These are phyloP conservation scores for Cardiocondyla obscurior DNA, from an alignment of 1,140 invertebrate species.

Conservation along the genomic window DNA sequence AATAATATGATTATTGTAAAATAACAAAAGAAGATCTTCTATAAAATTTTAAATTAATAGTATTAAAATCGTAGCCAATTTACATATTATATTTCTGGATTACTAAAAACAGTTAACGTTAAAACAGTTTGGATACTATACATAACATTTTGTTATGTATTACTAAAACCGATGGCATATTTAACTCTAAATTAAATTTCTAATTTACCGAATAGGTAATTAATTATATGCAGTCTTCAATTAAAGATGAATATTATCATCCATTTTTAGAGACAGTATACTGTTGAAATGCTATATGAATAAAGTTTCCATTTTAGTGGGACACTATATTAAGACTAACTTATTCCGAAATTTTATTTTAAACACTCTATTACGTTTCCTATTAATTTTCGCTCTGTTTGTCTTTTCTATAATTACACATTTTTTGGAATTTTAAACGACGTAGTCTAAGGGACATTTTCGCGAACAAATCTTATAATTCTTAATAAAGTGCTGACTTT, in stretches of 20 bases:
- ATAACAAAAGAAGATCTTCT: no score
- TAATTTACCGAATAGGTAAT: no score
- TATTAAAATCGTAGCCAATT: conserved; percentile 6
- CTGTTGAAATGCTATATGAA: not conserved
- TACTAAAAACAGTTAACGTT: no score
- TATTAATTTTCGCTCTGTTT: not conserved
- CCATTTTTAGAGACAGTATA: not conserved
- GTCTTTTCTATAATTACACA: not conserved
- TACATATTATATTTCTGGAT: no score
- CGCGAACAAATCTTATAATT: no score
- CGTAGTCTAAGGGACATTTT: no score
- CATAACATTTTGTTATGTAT: no score
- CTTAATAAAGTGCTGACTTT: no score
- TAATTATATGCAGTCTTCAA: no score
- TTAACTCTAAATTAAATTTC: no score
- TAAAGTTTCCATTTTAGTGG: not conserved
- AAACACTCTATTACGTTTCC: not conserved
- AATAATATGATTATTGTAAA: not conserved
- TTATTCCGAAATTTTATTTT: not conserved
- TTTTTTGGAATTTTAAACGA: not conserved
- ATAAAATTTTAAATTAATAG: not conserved
- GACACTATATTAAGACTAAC: not conserved
- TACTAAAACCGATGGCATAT: no score
- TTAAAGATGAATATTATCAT: not conserved
- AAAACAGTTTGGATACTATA: no score